Evolutionary conservation across 2,113 vertebrate genomes (phyloP).

Genomic region (Talpa occidentalis): DNA sequence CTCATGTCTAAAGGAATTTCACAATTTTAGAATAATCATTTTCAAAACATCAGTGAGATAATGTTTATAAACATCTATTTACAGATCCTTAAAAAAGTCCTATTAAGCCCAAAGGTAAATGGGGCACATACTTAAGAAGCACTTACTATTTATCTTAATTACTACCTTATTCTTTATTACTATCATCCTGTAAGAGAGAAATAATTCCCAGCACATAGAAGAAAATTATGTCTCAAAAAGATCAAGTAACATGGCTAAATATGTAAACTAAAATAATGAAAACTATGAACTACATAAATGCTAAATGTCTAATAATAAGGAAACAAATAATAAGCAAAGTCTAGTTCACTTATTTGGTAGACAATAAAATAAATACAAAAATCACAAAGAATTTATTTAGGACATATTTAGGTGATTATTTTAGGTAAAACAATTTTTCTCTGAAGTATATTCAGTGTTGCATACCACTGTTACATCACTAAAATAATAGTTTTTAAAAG

Average conservation of each 20-base stretch:
- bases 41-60: constrained; percentile 23
- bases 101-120: background rate
- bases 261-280: constrained; percentile 22
- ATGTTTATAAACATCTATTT: background rate
- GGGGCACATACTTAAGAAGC: background rate
- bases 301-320: constrained; percentile 10
- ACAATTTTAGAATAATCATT: constrained; percentile 19
- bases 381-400: background rate
- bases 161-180: background rate
- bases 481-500: too few relatives aligned
- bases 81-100: background rate
- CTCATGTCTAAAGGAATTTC: background rate
- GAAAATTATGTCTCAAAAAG: background rate
- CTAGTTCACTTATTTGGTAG: background rate
- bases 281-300: background rate
- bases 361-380: background rate
- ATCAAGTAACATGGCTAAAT: background rate
- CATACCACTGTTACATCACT: too few relatives aligned
- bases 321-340: constrained; percentile 37
- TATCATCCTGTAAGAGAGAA: background rate
- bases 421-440: background rate
- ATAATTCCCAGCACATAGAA: background rate
- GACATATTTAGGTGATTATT: background rate
- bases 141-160: background rate
- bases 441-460: too few relatives aligned